phyloP scores from a whole-genome alignment of 2,888 invertebrate species.

The Beris morrisii region DNA sequence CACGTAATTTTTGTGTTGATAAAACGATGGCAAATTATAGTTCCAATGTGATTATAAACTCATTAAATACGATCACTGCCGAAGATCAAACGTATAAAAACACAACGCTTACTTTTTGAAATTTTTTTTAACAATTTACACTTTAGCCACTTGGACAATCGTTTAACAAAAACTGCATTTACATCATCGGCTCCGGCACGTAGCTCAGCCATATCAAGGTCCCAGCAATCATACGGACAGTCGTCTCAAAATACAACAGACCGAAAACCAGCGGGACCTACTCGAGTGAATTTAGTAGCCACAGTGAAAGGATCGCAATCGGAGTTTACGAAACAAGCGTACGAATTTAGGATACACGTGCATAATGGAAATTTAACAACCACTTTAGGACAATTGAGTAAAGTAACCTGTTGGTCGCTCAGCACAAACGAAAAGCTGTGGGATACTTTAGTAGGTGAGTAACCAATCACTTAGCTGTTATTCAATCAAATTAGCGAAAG shows the following conservation, averaged over 20 bases:
- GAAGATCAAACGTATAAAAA: constrained; percentile 44
- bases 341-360: constrained; percentile 59
- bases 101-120: background rate
- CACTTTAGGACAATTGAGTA: constrained; percentile 62
- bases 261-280: constrained; percentile 34
- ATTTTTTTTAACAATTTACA: constrained; percentile 11
- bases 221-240: constrained; percentile 45
- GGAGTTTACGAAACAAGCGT: constrained; percentile 53
- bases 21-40: constrained; percentile 23
- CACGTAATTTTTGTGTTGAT: constrained; percentile 37
- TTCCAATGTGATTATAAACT: constrained; percentile 30
- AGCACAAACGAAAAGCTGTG: constrained; percentile 65
- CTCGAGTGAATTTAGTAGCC: constrained; percentile 42
- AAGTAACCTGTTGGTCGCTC: constrained; percentile 62
- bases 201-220: constrained; percentile 38
- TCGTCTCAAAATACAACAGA: constrained; percentile 51
- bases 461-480: background rate
- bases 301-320: constrained; percentile 30
- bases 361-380: constrained; percentile 59
- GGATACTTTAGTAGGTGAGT: constrained; percentile 68
- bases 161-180: constrained; percentile 45
- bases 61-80: constrained; percentile 44
- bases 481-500: too few relatives aligned
- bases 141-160: constrained; percentile 48
- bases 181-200: constrained; percentile 41